Evolutionary conservation across 1,140 invertebrate genomes (phyloP).

Genomic region (Sinonovacula constricta): DNA sequence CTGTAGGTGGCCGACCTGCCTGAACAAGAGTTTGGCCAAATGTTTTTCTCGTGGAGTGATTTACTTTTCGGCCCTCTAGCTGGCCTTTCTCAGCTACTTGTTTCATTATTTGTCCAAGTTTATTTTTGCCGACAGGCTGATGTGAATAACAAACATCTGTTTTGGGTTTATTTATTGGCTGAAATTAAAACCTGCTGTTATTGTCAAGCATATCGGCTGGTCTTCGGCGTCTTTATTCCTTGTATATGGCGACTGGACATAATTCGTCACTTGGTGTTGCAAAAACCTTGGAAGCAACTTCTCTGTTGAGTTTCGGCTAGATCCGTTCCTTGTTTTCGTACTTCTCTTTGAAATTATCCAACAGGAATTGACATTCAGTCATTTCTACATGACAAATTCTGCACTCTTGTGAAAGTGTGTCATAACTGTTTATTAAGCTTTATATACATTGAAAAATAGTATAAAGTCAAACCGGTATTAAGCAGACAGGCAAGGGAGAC

Average conservation of each 20-base stretch:
- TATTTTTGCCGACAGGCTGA: too few relatives aligned
- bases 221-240: constrained; percentile 10
- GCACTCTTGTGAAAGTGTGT: too few relatives aligned
- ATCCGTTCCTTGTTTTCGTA: constrained; percentile 26
- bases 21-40: constrained; percentile 37
- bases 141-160: constrained; percentile 30
- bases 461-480: constrained; percentile 17
- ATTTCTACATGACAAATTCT: too few relatives aligned
- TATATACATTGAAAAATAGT: constrained; percentile 25
- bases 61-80: constrained; percentile 23
- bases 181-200: constrained; percentile 24
- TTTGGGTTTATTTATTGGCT: not conserved
- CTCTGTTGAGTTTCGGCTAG: not conserved
- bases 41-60: constrained; percentile 49
- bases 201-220: constrained; percentile 23
- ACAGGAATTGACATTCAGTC: too few relatives aligned
- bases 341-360: constrained; percentile 37
- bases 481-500: too few relatives aligned
- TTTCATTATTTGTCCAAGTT: constrained; percentile 40
- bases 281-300: too few relatives aligned
- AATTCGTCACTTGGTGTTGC: not conserved
- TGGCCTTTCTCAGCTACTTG: constrained; percentile 8
- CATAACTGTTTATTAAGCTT: too few relatives aligned
- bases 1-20: constrained; percentile 6
- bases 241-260: constrained; percentile 41